phyloP scores from a whole-genome alignment of 2,797 vertebrate genomes.

The Clarias pachynema region DNA sequence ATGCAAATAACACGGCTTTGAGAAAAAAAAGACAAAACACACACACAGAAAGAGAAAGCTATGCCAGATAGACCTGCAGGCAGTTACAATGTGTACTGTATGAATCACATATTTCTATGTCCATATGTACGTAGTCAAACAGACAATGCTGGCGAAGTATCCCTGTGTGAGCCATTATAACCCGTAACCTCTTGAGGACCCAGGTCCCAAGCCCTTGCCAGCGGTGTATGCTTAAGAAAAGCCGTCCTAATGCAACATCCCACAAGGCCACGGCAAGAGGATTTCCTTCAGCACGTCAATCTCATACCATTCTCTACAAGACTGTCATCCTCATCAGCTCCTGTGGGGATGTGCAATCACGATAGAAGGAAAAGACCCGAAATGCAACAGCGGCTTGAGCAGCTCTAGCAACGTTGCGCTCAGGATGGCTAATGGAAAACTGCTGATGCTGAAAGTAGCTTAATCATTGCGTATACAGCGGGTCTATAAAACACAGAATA shows the following conservation, averaged over 20 bases:
- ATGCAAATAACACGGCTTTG: conserved; percentile 33
- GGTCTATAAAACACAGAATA: conserved; percentile 11
- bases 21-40: conserved; percentile 9
- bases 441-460: conserved; percentile 25
- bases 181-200: conserved; percentile 25
- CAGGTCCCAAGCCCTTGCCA: conserved; percentile 28
- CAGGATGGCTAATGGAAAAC: conserved; percentile 20
- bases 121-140: conserved; percentile 6
- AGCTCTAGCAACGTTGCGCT: conserved; percentile 15
- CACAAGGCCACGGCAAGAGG: conserved; percentile 45
- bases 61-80: conserved; percentile 19
- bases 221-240: conserved; percentile 47
- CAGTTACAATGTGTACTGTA: background rate
- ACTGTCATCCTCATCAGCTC: conserved; percentile 44
- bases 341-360: conserved; percentile 33
- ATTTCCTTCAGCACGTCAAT: conserved; percentile 46
- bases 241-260: conserved; percentile 43
- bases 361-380: conserved; percentile 35
- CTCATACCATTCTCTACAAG: conserved; percentile 38
- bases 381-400: conserved; percentile 14
- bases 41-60: conserved; percentile 6
- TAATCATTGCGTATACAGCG: conserved; percentile 27
- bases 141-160: conserved; percentile 14
- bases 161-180: conserved; percentile 35
- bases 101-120: conserved; percentile 11